A percentile compares a stretch with the other conserved stretches of the same genome.
Conservation (phyloP, 2,888 invertebrate species). For the Acleris literana region DNA sequence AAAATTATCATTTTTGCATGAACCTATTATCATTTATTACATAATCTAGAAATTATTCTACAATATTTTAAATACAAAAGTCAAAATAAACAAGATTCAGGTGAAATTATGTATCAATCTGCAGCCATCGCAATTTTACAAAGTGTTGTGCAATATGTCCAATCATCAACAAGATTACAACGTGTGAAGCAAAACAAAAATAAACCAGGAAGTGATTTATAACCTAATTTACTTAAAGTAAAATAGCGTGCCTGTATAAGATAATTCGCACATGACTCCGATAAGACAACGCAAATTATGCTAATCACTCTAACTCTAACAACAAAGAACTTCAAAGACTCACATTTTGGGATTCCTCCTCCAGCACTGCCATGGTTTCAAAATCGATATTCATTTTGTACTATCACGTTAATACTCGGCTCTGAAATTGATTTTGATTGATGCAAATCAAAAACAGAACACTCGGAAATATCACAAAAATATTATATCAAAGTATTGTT, state of each 20-base stretch:
- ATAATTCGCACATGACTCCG: conserved; percentile 28
- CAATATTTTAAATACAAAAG: too few species aligned
- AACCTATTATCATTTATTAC: too few species aligned
- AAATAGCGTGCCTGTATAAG: conserved; percentile 1
- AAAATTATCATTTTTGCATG: too few species aligned
- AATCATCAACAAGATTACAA: conserved; percentile 1
- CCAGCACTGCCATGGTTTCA: conserved; percentile 85
- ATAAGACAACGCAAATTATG: conserved; percentile 39
- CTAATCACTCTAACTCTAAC: conserved; percentile 40
- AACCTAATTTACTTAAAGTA: conserved; percentile 9
- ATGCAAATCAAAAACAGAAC: conserved; percentile 69
- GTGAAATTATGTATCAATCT: neutral
- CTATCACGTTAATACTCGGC: conserved; percentile 40
- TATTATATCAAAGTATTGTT: conserved; percentile 85
- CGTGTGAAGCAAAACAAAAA: conserved; percentile 22
- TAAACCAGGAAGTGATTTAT: conserved; percentile 32
- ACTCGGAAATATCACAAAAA: conserved; percentile 79
- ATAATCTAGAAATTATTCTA: too few species aligned
- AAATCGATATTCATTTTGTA: conserved; percentile 82
- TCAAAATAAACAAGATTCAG: neutral
- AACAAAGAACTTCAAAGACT: conserved; percentile 70
- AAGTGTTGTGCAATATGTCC: conserved; percentile 49
- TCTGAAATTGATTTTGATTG: conserved; percentile 52
- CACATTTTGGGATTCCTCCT: conserved; percentile 85
- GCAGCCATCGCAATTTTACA: conserved; percentile 48